Percentiles rank a stretch among this genome's conserved stretches.
These are phyloP conservation scores for Thelaira solivaga DNA, from an alignment of 2,888 invertebrate genomes.

Conservation along the genomic window DNA sequence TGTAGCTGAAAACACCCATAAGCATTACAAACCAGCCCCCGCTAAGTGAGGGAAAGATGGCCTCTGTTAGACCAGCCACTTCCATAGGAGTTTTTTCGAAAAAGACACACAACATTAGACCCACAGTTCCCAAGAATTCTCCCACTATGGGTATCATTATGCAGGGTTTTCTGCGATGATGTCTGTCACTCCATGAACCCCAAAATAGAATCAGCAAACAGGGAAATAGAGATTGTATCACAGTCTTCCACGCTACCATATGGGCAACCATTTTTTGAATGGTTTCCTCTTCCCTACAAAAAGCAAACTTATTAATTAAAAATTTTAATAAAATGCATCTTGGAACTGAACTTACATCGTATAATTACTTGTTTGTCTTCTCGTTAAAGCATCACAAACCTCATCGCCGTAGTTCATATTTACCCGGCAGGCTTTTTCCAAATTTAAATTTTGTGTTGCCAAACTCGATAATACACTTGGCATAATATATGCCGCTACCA, in stretches of 20 bases:
- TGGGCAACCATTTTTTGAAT: conserved; percentile 87
- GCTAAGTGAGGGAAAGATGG: conserved; percentile 88
- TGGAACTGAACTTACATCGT: conserved; percentile 76
- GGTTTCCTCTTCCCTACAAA: conserved; percentile 79
- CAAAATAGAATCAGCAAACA: conserved; percentile 88
- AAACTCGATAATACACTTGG: conserved; percentile 83
- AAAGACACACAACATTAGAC: conserved; percentile 87
- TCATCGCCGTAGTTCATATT: conserved; percentile 85
- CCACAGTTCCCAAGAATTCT: conserved; percentile 87
- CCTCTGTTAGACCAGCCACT: conserved; percentile 87
- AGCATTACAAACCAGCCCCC: conserved; percentile 93
- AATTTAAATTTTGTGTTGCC: conserved; percentile 89
- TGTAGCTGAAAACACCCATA: conserved; percentile 93
- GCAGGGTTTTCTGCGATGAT: conserved; percentile 80
- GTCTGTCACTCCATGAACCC: conserved; percentile 86
- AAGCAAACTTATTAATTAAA: background rate
- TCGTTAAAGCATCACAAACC: conserved; percentile 86
- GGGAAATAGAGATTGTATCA: conserved; percentile 89
- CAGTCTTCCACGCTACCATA: conserved; percentile 91
- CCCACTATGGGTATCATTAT: conserved; percentile 90
- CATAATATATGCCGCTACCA: conserved; percentile 81
- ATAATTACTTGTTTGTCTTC: conserved; percentile 82
- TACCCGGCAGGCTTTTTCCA: conserved; percentile 91
- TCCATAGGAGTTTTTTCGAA: conserved; percentile 89
- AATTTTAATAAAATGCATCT: background rate